Evolutionary conservation across 2,888 invertebrate genomes (phyloP).

Genomic region (Synanthedon formicaeformis): DNA sequence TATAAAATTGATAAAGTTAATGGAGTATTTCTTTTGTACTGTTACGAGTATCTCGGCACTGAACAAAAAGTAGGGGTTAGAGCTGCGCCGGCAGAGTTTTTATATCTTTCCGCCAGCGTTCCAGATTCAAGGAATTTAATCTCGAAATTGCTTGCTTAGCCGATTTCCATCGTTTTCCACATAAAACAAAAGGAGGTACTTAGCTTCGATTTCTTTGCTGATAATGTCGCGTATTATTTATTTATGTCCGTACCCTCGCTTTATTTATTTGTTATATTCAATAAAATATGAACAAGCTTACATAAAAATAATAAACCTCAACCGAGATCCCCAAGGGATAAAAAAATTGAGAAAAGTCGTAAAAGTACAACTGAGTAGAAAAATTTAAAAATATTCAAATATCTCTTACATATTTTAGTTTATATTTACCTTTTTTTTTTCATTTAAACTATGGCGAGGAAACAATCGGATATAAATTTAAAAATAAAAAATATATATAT

Average conservation of each 20-base stretch:
- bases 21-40: no score
- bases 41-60: no score
- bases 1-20: neutral
- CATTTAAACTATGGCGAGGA: no score
- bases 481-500: no score
- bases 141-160: slow-evolving; percentile 58
- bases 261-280: neutral
- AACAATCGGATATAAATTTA: no score
- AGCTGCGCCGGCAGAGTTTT: slow-evolving; percentile 33
- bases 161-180: slow-evolving; percentile 34
- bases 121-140: slow-evolving; percentile 57
- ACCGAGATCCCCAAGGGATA: neutral
- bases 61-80: slow-evolving; percentile 17
- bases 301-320: neutral
- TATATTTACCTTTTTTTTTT: no score
- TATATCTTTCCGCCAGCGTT: slow-evolving; percentile 32
- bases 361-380: no score
- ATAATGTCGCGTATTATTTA: neutral
- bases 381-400: no score
- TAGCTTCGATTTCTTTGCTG: neutral
- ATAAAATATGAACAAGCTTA: neutral
- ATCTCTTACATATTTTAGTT: no score
- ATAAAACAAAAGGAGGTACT: slow-evolving; percentile 25
- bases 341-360: no score
- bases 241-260: neutral